Evolutionary conservation across 2,113 vertebrate species (phyloP).

Genomic region (Lethenteron camtschaticum): DNA sequence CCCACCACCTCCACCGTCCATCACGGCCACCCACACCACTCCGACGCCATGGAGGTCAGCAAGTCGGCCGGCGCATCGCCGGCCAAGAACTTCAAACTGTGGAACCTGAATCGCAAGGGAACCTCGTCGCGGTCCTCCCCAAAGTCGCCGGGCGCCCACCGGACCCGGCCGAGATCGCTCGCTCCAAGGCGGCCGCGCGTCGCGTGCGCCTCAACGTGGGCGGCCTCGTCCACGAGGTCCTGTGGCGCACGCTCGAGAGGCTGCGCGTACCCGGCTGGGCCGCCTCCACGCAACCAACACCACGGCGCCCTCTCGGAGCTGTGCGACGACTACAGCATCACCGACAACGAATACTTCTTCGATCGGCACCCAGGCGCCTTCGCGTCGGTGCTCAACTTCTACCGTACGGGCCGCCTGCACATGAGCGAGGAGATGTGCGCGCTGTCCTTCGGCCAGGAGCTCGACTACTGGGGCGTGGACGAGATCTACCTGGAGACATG

Average conservation of each 20-base stretch:
- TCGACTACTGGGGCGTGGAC: neutral
- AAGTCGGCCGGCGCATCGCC: no score
- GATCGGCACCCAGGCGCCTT: constrained; percentile 1
- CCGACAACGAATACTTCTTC: neutral
- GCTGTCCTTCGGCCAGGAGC: constrained; percentile 3
- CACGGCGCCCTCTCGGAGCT: neutral
- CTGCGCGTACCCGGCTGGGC: constrained; percentile 4
- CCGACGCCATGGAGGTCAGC: no score
- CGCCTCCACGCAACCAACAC: neutral
- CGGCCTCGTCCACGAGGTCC: constrained; percentile 1
- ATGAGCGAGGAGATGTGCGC: constrained; percentile 4
- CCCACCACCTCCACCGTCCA: no score
- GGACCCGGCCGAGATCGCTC: constrained; percentile 22
- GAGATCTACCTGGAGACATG: constrained; percentile 1
- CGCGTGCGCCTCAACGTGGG: constrained; percentile 3
- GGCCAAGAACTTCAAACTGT: no score
- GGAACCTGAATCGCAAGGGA: no score
- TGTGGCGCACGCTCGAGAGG: neutral
- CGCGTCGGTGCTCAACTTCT: neutral
- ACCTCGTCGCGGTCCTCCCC: no score
- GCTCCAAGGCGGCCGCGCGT: neutral
- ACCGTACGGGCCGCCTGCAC: neutral
- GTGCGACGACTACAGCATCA: neutral
- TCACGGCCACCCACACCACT: no score
- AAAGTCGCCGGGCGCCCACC: constrained; percentile 18